phyloP scores from a whole-genome alignment of 92 coral and sea anemone genomes.

The Hydrozoanthus gracilis region DNA sequence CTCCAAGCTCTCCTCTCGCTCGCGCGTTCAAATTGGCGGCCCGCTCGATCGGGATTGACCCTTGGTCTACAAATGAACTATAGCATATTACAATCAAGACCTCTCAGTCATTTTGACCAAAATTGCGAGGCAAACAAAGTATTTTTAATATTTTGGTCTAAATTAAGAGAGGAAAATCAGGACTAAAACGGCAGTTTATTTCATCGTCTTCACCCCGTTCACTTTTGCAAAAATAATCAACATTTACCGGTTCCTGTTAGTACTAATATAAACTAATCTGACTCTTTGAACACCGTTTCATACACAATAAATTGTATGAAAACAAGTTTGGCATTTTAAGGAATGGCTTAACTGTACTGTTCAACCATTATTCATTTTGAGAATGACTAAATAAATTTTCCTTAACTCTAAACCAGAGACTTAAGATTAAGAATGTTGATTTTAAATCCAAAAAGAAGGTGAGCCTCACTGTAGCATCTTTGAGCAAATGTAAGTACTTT shows the following conservation, averaged over 20 bases:
- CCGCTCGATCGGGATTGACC: no score
- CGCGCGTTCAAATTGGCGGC: no score
- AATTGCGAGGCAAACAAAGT: background rate
- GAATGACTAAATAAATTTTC: background rate
- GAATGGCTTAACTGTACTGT: background rate
- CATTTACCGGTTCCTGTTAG: background rate
- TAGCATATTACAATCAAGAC: background rate
- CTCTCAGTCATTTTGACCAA: background rate
- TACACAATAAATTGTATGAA: no score
- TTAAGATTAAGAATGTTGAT: background rate
- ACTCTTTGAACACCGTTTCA: no score
- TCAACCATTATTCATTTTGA: background rate
- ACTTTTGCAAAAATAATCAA: background rate
- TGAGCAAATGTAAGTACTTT: conserved; percentile 2
- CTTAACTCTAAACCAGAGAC: conserved; percentile 1
- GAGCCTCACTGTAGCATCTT: conserved; percentile 47
- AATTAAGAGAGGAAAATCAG: conserved; percentile 26
- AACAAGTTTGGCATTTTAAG: background rate
- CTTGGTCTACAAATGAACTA: no score
- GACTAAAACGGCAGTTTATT: background rate
- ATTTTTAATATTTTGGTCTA: background rate
- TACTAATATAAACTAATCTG: no score
- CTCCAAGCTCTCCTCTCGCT: no score
- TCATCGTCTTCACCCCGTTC: background rate
- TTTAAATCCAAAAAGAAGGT: background rate